Percentiles rank a stretch among this genome's conserved stretches.
phyloP scores from a whole-genome alignment of 2,113 vertebrate species.

The Eudyptes chrysolophus region DNA sequence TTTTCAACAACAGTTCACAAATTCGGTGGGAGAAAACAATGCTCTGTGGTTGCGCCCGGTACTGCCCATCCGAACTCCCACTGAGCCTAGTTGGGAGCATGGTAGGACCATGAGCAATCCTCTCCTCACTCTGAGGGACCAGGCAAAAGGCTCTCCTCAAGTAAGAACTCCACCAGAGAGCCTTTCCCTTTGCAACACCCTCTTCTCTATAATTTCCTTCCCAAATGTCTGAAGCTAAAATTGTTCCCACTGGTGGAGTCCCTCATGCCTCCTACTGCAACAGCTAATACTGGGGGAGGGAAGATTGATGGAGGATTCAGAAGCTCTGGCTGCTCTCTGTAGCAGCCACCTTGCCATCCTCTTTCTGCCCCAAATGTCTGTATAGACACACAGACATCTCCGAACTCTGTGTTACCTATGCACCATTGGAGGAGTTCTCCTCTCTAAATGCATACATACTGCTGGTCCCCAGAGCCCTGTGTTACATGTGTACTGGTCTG shows the following conservation, averaged over 20 bases:
- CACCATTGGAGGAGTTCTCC: background rate
- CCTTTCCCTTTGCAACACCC: background rate
- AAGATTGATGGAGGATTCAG: background rate
- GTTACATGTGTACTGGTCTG: background rate
- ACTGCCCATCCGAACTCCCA: accelerated
- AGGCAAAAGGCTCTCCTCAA: background rate
- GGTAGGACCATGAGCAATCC: background rate
- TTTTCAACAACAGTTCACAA: background rate
- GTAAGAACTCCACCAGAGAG: background rate
- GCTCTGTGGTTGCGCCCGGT: background rate
- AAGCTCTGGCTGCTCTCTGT: background rate
- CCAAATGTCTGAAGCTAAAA: background rate
- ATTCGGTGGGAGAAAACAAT: background rate
- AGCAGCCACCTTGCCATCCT: background rate
- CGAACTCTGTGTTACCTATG: background rate
- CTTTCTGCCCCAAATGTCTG: background rate
- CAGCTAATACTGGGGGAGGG: background rate
- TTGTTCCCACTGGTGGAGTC: accelerated
- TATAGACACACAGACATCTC: background rate
- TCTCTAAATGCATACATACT: background rate
- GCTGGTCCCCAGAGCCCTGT: background rate
- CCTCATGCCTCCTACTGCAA: background rate
- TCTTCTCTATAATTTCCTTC: background rate
- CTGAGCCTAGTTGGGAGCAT: background rate
- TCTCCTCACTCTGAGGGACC: background rate